phyloP scores from a whole-genome alignment of 2,797 vertebrate species.

The Scomberomorus guttatus region DNA sequence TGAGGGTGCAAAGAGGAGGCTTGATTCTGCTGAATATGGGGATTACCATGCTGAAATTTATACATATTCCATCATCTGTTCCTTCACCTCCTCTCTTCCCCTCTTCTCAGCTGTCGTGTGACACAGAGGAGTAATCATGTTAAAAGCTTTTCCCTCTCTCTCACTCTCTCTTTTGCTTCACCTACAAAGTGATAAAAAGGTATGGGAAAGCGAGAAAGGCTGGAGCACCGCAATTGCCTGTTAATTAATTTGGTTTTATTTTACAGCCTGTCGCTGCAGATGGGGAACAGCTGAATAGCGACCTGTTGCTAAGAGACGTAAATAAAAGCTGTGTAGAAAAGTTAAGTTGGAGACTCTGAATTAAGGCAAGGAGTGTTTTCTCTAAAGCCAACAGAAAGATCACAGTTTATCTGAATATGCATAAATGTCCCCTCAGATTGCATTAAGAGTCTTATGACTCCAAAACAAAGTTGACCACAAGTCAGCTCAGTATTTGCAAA shows the following conservation, averaged over 20 bases:
- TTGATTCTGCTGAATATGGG: conserved; percentile 44
- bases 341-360: conserved; percentile 5
- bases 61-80: conserved; percentile 37
- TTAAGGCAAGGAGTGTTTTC: not conserved
- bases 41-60: conserved; percentile 45
- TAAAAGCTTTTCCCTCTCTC: conserved; percentile 57
- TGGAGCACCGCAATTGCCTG: not conserved
- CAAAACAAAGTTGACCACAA: not conserved
- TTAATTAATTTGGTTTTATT: conserved; percentile 39
- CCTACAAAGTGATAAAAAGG: conserved; percentile 39
- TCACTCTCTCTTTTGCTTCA: conserved; percentile 32
- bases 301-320: conserved; percentile 43
- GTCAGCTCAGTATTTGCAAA: not conserved
- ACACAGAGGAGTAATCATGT: conserved; percentile 60
- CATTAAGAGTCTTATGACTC: too few species aligned
- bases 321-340: not conserved
- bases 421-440: too few species aligned
- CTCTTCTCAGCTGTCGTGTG: conserved; percentile 33
- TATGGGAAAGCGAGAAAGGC: conserved; percentile 30
- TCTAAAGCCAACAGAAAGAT: not conserved
- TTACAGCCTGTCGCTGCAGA: conserved; percentile 12
- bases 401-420: not conserved
- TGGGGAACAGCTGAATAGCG: not conserved
- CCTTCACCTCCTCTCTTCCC: conserved; percentile 39
- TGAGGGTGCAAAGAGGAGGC: conserved; percentile 35